Evolutionary conservation across 1,140 invertebrate genomes (phyloP).

Genomic region (Neodiprion pinetum): DNA sequence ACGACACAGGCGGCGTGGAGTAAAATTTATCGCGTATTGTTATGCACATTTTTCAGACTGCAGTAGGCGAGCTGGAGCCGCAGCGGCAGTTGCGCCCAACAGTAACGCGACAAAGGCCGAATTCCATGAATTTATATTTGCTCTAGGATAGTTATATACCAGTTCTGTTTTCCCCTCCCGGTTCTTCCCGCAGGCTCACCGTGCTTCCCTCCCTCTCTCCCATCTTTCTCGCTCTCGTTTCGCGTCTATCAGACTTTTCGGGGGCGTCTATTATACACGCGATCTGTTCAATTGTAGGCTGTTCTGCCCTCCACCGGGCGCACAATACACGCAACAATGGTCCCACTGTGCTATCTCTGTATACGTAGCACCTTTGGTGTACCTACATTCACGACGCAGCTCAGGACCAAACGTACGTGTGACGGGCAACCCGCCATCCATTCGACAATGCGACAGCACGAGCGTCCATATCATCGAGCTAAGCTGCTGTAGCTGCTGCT

Average conservation of each 20-base stretch:
- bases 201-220: not conserved
- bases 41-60: conserved; percentile 3
- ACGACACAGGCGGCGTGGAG: not conserved
- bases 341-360: not conserved
- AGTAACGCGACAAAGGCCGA: not conserved
- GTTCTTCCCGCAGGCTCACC: not conserved
- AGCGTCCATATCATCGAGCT: too few relatives aligned
- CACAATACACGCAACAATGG: not conserved
- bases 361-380: not conserved
- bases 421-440: not conserved
- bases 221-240: too few relatives aligned
- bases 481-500: too few relatives aligned
- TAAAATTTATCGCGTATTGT: conserved; percentile 5
- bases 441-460: not conserved
- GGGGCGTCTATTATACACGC: too few relatives aligned
- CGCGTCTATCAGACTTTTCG: too few relatives aligned
- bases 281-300: too few relatives aligned
- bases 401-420: not conserved
- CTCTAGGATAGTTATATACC: not conserved
- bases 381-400: not conserved
- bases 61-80: not conserved
- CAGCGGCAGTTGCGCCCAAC: not conserved
- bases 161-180: not conserved
- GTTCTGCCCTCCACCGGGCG: too few relatives aligned
- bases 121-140: conserved; percentile 6